Percentiles rank a stretch among this genome's conserved stretches.
Evolutionary conservation across 2,113 vertebrate genomes (phyloP).

Genomic region (Ramphastos sulfuratus): DNA sequence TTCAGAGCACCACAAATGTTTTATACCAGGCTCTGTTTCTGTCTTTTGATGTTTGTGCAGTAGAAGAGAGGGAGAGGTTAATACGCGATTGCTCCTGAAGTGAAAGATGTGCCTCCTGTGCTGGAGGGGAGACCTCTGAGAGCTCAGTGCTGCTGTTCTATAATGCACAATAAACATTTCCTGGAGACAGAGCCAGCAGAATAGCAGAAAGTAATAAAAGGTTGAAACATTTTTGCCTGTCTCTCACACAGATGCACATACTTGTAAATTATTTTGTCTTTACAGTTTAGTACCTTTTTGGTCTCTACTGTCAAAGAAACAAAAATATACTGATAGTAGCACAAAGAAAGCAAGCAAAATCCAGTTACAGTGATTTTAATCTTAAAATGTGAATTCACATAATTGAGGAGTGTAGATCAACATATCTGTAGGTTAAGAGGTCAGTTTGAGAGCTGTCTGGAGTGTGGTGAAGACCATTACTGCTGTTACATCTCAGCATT

Average conservation of each 20-base stretch:
- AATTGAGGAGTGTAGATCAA: neutral
- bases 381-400: neutral
- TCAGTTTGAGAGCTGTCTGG: neutral
- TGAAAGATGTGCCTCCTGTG: neutral
- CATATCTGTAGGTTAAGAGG: neutral
- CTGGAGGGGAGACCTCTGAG: neutral
- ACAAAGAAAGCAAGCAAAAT: neutral
- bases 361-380: neutral
- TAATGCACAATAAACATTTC: neutral
- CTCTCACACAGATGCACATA: neutral
- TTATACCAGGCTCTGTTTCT: neutral
- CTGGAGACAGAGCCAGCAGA: neutral
- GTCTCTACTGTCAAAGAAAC: neutral
- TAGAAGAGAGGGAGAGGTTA: neutral
- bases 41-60: neutral
- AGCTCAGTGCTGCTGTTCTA: neutral
- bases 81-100: neutral
- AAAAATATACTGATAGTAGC: neutral
- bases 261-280: neutral
- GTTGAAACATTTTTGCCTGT: neutral
- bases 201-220: neutral
- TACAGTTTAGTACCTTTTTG: neutral
- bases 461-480: neutral
- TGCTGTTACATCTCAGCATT: neutral
- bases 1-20: neutral